Percentiles rank a stretch among this genome's conserved stretches.
Evolutionary conservation across 2,797 vertebrate genomes (phyloP).

Genomic region (Anabas testudineus): DNA sequence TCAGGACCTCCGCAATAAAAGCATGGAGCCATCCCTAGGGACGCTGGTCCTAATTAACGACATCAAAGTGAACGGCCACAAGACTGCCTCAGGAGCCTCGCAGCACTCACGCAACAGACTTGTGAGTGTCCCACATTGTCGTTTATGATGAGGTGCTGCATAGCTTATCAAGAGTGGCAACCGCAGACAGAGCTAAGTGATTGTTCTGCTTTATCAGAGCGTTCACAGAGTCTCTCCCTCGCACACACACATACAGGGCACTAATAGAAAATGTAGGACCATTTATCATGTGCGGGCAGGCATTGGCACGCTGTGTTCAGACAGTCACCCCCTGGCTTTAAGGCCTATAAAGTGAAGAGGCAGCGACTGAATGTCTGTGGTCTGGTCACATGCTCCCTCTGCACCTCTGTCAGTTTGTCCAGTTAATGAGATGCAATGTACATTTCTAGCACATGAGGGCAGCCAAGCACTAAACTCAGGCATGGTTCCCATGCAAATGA

Average conservation of each 20-base stretch:
- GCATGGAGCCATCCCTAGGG: slow-evolving; percentile 59
- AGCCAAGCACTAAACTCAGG: slow-evolving; percentile 30
- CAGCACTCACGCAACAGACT: slow-evolving; percentile 21
- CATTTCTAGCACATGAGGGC: slow-evolving; percentile 74
- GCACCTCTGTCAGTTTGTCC: slow-evolving; percentile 51
- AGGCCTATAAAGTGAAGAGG: slow-evolving; percentile 54
- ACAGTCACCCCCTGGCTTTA: slow-evolving; percentile 28
- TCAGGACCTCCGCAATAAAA: slow-evolving; percentile 68
- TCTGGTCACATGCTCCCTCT: slow-evolving; percentile 37
- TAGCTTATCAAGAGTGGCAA: slow-evolving; percentile 2
- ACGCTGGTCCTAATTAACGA: slow-evolving; percentile 72
- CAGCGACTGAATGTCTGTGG: slow-evolving; percentile 58
- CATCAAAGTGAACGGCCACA: slow-evolving; percentile 66
- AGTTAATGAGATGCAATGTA: slow-evolving; percentile 9
- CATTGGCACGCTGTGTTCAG: slow-evolving; percentile 47
- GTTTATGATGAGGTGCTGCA: slow-evolving; percentile 21
- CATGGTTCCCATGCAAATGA: neutral
- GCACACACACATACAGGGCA: slow-evolving; percentile 1
- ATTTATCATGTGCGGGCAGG: slow-evolving; percentile 25
- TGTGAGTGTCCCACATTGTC: slow-evolving; percentile 1
- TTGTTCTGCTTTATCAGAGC: slow-evolving; percentile 40
- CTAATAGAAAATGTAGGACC: slow-evolving; percentile 18
- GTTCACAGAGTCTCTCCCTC: slow-evolving; percentile 12
- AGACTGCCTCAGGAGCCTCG: slow-evolving; percentile 50
- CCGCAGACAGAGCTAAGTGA: slow-evolving; percentile 20